Conservation (phyloP, 2,888 invertebrate genomes). For the Cheilosia vernalis region DNA sequence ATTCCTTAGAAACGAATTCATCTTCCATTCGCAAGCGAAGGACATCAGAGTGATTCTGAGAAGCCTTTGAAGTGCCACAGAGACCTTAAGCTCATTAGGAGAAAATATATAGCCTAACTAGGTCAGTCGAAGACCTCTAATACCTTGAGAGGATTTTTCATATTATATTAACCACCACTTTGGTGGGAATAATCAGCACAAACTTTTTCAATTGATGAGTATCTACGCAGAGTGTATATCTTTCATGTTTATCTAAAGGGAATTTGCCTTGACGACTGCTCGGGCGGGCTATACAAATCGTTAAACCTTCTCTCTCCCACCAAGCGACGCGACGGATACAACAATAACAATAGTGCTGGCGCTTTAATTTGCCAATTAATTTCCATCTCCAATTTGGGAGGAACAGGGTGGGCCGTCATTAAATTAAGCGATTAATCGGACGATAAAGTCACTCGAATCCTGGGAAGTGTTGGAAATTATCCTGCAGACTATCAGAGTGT, state of each 20-base stretch:
- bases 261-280: slow-evolving; percentile 61
- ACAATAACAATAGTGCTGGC: background rate
- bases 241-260: slow-evolving; percentile 63
- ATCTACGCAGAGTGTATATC: slow-evolving; percentile 44
- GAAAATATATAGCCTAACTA: slow-evolving; percentile 28
- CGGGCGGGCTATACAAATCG: slow-evolving; percentile 61
- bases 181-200: slow-evolving; percentile 24
- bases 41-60: background rate
- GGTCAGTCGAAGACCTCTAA: slow-evolving; percentile 41
- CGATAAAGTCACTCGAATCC: slow-evolving; percentile 60
- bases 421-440: slow-evolving; percentile 73
- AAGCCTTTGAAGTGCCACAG: background rate
- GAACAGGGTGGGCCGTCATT: slow-evolving; percentile 34
- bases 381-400: slow-evolving; percentile 52
- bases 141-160: slow-evolving; percentile 22
- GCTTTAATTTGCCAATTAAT: slow-evolving; percentile 73
- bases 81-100: slow-evolving; percentile 35
- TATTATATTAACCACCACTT: slow-evolving; percentile 30
- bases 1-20: background rate
- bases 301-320: background rate
- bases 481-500: slow-evolving; percentile 55
- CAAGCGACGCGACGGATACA: background rate
- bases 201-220: slow-evolving; percentile 63
- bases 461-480: slow-evolving; percentile 58
- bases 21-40: background rate